Evolutionary conservation across 1,140 invertebrate species (phyloP), one percentile per base, ranked within the genome.

Genomic region (Eumaeus atala): DNA sequence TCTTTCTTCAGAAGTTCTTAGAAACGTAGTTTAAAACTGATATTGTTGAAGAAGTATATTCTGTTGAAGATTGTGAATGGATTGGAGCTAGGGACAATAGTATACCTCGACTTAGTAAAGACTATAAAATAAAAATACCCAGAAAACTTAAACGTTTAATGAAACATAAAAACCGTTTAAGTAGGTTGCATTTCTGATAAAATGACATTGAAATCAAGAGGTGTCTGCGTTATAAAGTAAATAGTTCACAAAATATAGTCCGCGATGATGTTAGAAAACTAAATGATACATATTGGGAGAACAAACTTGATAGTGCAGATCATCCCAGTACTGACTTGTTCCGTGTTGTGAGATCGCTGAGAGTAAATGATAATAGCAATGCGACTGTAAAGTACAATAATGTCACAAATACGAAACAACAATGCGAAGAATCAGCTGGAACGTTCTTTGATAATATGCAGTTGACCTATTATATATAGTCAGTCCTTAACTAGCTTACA

Each of bases 141-240:
- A 38, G 37, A 38, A 38, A 38, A n/a, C 11, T 38, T 38, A 38
- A 10, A 11, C 9, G 37, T n/a, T 38, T 38, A 38, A 38, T 38
- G 5, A 38, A 38, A 38, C 37, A n/a, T 11, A 38, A 38, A 38
- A 38, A 38, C 12, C 11, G 37, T n/a, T 12, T 38, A 0, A 38
- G 37, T 5, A 38, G 37, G 12, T 5, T 10, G 12, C 37, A 38
- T 5, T 10, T 12, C 11, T 12, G 37, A 5, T 12, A n/a, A n/a
- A n/a, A n/a, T 38, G 12, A 38, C 11, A n/a, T n/a, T 38, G 12
- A 9, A 5, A 12, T n/a, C 12, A 38, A 5, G 12, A 38, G 12
- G 11, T 1, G 12, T 12, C 5, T n/a, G 11, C 37, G 37, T 38
- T 5, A 8, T n/a, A 10, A 11, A 9, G 12, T 38, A 38, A 10